Percentiles rank a stretch among this genome's conserved stretches.
These are phyloP conservation scores for Tragelaphus scriptus DNA, from an alignment of 2,113 vertebrate species.

Conservation along the genomic window DNA sequence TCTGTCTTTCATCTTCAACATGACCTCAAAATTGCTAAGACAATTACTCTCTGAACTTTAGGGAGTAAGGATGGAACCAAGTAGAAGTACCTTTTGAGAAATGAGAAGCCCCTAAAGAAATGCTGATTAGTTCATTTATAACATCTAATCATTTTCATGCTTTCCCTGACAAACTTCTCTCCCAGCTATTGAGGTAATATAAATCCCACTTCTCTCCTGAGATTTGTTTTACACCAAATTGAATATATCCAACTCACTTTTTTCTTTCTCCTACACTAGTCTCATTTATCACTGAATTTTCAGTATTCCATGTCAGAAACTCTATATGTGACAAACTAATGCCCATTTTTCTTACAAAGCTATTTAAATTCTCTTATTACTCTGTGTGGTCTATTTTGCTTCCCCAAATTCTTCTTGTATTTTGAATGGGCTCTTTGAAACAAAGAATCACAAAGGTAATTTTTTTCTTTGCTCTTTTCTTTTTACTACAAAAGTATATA, in stretches of 20 bases:
- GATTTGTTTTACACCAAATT: background rate
- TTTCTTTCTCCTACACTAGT: background rate
- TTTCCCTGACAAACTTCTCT: background rate
- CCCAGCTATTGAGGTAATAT: background rate
- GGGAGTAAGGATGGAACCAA: accelerated
- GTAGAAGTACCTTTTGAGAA: background rate
- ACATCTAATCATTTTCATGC: background rate
- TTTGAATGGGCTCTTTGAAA: background rate
- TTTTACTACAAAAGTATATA: background rate
- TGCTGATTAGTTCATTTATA: background rate
- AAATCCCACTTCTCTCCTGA: background rate
- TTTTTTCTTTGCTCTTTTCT: background rate
- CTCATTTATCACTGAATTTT: background rate
- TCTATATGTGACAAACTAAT: background rate
- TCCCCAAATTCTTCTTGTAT: background rate
- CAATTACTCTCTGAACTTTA: background rate
- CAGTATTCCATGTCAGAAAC: background rate
- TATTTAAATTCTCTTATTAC: background rate
- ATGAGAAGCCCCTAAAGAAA: background rate
- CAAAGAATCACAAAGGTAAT: background rate
- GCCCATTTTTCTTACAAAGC: background rate
- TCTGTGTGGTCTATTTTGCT: background rate
- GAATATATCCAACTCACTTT: background rate
- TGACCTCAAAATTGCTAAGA: background rate
- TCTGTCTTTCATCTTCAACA: background rate